Evolutionary conservation across 2,797 vertebrate species (phyloP), one percentile per base, ranked within the genome.

Genomic region (Halcyon smyrnensis): DNA sequence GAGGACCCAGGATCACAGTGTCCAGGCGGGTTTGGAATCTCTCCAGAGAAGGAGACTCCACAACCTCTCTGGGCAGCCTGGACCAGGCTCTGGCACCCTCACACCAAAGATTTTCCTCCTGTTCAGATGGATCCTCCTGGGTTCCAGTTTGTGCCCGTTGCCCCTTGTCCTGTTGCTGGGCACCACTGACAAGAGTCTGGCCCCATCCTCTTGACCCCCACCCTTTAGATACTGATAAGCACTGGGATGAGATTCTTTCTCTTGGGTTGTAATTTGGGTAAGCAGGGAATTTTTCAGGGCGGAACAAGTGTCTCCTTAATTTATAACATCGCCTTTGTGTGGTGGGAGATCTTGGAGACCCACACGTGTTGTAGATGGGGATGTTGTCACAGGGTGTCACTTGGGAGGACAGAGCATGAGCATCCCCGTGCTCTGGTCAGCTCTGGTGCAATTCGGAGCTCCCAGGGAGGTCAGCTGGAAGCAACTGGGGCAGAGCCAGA

Each of bases 381-480:
- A 41, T 41, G 18, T 43, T 62, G 1, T 45, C 2, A 0, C 1
- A 2, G n/a, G 50, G 13, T 39, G 25, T 78, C 37, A 56, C 16
- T 1, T 2, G 62, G 39, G 46, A 60, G 68, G 68, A 27, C 20
- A 12, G n/a, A 34, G 54, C 5, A 1, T 12, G 73, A 68, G 34
- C 50, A 50, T 87, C 32, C 56, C 39, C 3, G 37, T 1, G 4
- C 77, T 63, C 11, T 30, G 36, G 2, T 19, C 64, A 20, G 25
- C 57, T 54, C 1, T 0, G 36, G 28, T 56, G 59, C 2, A 1
- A 73, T 21, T 41, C 7, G 3, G 65, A 82, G 65, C 71, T 34
- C 27, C 39, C 69, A 4, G 43, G 46, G 36, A 67, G 41, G 48
- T 60, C 54, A 34, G 34, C 57, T 68, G 92, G 78, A 73, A 74